Conservation (phyloP, 2,113 vertebrate species). For the Sebastes fasciatus region DNA sequence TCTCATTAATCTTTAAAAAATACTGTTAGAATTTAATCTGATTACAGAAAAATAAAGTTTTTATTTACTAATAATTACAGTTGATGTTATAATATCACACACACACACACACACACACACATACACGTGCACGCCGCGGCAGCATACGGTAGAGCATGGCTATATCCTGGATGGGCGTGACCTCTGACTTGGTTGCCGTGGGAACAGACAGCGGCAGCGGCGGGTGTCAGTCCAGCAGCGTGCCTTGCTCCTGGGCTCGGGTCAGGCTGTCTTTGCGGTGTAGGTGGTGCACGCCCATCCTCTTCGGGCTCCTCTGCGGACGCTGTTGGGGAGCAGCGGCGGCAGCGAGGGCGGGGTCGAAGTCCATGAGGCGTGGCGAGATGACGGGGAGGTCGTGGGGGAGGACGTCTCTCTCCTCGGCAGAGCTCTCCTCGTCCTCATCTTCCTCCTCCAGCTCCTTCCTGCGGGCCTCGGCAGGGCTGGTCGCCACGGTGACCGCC, state of each 20-base stretch:
- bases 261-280: constrained; percentile 98
- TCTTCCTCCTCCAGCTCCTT: constrained; percentile 78
- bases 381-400: constrained; percentile 79
- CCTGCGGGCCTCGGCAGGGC: constrained; percentile 50
- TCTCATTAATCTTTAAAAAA: not conserved
- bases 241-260: constrained; percentile 96
- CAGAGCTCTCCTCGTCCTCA: constrained; percentile 66
- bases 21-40: not conserved
- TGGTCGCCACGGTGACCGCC: constrained; percentile 59
- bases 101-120: not conserved
- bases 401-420: constrained; percentile 87
- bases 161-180: constrained; percentile 65
- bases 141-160: constrained; percentile 65
- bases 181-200: constrained; percentile 21
- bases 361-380: constrained; percentile 74
- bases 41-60: not conserved
- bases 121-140: constrained; percentile 16
- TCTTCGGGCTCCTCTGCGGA: constrained; percentile 93
- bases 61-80: too few species aligned
- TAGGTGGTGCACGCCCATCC: constrained; percentile 97
- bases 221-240: constrained; percentile 88
- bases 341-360: constrained; percentile 58
- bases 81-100: too few species aligned
- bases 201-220: not conserved
- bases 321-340: constrained; percentile 68